These are phyloP conservation scores for Danio aesculapii DNA, from an alignment of 2,797 vertebrate species.

Conservation along the genomic window DNA sequence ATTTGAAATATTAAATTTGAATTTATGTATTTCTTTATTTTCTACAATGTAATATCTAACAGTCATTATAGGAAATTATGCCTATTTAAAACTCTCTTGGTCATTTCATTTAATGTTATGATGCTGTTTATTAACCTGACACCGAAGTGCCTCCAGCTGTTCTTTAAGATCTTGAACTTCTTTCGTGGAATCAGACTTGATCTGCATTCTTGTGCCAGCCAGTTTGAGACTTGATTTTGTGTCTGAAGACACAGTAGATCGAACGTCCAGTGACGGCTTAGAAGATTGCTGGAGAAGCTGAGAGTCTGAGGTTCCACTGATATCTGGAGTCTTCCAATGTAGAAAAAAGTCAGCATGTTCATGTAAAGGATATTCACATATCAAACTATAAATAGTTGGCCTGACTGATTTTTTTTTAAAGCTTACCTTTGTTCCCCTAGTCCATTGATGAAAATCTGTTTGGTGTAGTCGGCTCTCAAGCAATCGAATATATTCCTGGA, in stretches of 20 bases:
- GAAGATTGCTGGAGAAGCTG: constrained; percentile 30
- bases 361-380: not conserved
- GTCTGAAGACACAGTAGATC: not conserved
- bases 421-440: constrained; percentile 56
- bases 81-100: not conserved
- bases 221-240: constrained; percentile 39
- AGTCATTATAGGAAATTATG: not conserved
- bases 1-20: no score
- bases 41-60: no score
- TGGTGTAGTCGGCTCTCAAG: constrained; percentile 74
- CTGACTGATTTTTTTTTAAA: not conserved
- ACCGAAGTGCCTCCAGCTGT: constrained; percentile 78
- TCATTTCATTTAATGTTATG: not conserved
- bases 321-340: constrained; percentile 39
- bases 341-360: not conserved
- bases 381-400: not conserved
- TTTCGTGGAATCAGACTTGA: constrained; percentile 51
- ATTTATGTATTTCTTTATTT: no score
- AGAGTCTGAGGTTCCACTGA: constrained; percentile 39
- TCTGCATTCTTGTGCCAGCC: constrained; percentile 31
- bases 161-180: constrained; percentile 79
- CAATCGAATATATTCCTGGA: constrained; percentile 77
- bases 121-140: constrained; percentile 73
- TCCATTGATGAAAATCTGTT: constrained; percentile 63
- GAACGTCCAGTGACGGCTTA: constrained; percentile 1